These are phyloP conservation scores for Caloenas nicobarica DNA, from an alignment of 2,113 vertebrate genomes.

Conservation along the genomic window DNA sequence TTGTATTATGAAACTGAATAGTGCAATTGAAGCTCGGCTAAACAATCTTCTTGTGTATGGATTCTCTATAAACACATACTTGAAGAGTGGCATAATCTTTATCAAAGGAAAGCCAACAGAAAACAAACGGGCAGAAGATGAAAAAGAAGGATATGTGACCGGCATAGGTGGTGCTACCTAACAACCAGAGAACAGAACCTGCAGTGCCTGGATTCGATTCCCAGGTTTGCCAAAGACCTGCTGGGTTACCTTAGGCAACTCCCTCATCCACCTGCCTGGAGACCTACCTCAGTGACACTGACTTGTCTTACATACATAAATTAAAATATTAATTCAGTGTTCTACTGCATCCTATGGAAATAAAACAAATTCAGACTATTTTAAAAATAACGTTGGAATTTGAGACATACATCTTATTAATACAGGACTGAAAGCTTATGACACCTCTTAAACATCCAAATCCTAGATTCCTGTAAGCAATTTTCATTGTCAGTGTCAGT, in stretches of 20 bases:
- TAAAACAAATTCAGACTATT: neutral
- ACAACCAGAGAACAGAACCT: neutral
- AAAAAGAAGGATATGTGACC: neutral
- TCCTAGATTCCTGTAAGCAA: neutral
- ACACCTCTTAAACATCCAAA: neutral
- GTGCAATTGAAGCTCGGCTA: neutral
- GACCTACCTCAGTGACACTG: neutral
- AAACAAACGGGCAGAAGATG: neutral
- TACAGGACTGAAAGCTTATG: neutral
- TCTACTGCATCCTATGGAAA: neutral
- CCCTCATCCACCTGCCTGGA: neutral
- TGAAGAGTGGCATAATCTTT: neutral
- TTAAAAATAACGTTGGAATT: neutral
- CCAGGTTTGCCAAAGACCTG: neutral
- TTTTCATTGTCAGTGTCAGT: neutral
- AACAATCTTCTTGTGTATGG: neutral
- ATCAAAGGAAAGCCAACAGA: neutral
- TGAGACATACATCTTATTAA: neutral
- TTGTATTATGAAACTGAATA: accelerated
- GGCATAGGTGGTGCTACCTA: neutral
- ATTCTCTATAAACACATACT: neutral
- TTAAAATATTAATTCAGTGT: neutral
- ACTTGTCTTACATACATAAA: neutral
- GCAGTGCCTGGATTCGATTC: neutral
- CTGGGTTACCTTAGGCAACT: neutral